These are phyloP conservation scores for Rhabdomys pumilio DNA, from an alignment of 2,797 vertebrate genomes.

Conservation along the genomic window DNA sequence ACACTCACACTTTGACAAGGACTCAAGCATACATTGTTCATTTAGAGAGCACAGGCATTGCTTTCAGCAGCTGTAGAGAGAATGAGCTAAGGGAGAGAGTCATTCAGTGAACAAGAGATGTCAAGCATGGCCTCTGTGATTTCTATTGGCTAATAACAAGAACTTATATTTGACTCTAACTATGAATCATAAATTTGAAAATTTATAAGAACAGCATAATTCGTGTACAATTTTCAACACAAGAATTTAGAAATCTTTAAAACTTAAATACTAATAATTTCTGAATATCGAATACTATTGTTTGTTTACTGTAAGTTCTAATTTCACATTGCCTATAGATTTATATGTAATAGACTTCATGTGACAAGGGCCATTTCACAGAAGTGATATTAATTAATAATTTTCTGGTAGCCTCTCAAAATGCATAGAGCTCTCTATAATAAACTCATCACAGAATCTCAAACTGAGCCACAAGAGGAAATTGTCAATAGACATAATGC, in stretches of 20 bases:
- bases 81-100: neutral
- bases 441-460: neutral
- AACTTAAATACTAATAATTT: neutral
- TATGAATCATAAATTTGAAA: neutral
- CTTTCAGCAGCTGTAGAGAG: neutral
- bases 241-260: constrained; percentile 19
- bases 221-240: neutral
- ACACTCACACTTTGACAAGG: neutral
- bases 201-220: neutral
- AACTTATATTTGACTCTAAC: neutral
- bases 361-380: neutral
- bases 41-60: neutral
- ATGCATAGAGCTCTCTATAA: neutral
- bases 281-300: neutral
- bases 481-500: constrained; percentile 85
- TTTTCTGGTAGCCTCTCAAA: constrained; percentile 61
- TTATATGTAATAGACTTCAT: neutral
- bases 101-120: neutral
- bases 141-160: neutral
- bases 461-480: constrained; percentile 66
- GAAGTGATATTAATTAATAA: constrained; percentile 18
- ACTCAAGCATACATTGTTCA: neutral
- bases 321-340: neutral
- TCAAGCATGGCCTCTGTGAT: neutral
- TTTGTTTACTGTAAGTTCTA: neutral